phyloP scores from a whole-genome alignment of 2,797 vertebrate genomes.

The Rhabdophis nuchalis region DNA sequence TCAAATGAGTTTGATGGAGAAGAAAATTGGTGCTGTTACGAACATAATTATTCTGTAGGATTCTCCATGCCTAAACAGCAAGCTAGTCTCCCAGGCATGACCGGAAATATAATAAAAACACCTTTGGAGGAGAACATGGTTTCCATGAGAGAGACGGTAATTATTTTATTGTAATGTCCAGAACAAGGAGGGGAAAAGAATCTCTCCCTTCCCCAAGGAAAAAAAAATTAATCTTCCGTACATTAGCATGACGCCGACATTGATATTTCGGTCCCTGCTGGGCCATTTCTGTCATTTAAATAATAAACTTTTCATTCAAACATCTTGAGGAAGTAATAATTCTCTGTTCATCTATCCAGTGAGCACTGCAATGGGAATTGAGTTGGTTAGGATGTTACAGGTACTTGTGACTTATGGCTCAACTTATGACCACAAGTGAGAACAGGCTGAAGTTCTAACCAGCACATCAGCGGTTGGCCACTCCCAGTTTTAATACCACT shows the following conservation, averaged over 20 bases:
- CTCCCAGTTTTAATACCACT: too few relatives aligned
- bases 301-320: slow-evolving; percentile 38
- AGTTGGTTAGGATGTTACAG: slow-evolving; percentile 21
- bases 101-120: slow-evolving; percentile 49
- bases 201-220: neutral
- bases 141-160: slow-evolving; percentile 47
- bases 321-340: slow-evolving; percentile 9
- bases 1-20: slow-evolving; percentile 58
- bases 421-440: neutral
- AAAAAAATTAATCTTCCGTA: neutral
- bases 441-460: neutral
- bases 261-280: slow-evolving; percentile 5
- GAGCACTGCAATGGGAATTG: neutral
- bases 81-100: slow-evolving; percentile 38
- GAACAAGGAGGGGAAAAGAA: slow-evolving; percentile 34
- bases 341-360: slow-evolving; percentile 5
- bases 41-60: slow-evolving; percentile 62
- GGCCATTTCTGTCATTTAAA: slow-evolving; percentile 37
- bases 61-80: slow-evolving; percentile 41
- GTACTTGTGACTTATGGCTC: too few relatives aligned
- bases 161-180: slow-evolving; percentile 51
- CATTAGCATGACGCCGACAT: neutral
- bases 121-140: slow-evolving; percentile 57
- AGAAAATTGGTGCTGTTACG: slow-evolving; percentile 61
- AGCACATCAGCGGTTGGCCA: neutral